A percentile compares a stretch with the other conserved stretches of the same genome.
These are phyloP conservation scores for Loriculus beryllinus DNA, from an alignment of 2,797 vertebrate species.

Conservation along the genomic window DNA sequence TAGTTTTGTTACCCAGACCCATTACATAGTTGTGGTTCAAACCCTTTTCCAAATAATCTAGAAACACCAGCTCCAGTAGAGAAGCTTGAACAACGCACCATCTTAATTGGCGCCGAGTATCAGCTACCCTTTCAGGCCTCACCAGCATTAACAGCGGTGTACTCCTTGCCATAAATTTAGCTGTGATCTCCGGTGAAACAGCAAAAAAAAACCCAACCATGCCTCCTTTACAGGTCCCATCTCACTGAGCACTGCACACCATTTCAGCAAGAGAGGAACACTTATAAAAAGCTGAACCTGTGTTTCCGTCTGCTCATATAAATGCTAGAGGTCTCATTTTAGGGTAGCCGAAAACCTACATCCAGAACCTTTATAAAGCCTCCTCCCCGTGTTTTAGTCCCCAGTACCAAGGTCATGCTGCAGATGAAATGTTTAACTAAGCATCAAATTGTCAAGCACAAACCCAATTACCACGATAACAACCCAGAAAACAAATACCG, in stretches of 20 bases:
- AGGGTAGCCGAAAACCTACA: neutral
- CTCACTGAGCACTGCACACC: rapidly evolving
- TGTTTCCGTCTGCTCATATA: neutral
- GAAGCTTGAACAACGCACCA: neutral
- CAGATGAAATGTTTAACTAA: neutral
- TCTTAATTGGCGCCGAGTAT: rapidly evolving
- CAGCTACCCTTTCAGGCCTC: neutral
- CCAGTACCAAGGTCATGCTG: neutral
- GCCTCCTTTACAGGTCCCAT: rapidly evolving
- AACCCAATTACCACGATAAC: neutral
- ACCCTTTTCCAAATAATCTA: neutral
- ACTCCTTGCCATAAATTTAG: neutral
- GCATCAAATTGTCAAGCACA: neutral
- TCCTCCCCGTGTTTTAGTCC: neutral
- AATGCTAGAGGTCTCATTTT: neutral
- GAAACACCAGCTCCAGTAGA: neutral
- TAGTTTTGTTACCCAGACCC: neutral
- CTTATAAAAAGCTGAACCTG: neutral
- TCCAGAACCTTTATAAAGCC: neutral
- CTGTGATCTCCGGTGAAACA: neutral
- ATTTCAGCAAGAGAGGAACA: neutral
- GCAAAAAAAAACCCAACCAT: neutral
- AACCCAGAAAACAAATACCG: neutral
- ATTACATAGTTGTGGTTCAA: no score
- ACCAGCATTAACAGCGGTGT: rapidly evolving